A percentile compares a stretch with the other conserved stretches of the same genome.
phyloP scores from a whole-genome alignment of 92 coral and sea anemone genomes.

The Pocillopora grandis region DNA sequence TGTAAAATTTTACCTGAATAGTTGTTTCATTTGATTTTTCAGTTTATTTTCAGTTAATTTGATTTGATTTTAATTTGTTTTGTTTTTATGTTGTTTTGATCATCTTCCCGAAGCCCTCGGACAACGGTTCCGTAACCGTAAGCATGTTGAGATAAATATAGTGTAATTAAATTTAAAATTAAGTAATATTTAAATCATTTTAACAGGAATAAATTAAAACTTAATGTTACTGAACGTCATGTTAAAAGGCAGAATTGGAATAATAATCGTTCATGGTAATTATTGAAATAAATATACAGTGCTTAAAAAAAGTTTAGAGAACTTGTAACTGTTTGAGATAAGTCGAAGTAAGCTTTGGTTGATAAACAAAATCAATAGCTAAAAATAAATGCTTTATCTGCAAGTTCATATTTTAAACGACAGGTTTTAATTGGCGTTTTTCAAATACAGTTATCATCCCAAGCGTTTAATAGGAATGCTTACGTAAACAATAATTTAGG shows the following conservation, averaged over 20 bases:
- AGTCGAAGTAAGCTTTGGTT: too few species aligned
- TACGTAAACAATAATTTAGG: too few species aligned
- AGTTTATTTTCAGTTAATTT: not conserved
- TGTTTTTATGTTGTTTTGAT: conserved; percentile 9
- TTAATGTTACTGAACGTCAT: too few species aligned
- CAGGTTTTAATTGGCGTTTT: too few species aligned
- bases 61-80: conserved; percentile 1
- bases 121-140: conserved; percentile 44
- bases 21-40: not conserved
- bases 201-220: not conserved
- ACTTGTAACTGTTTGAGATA: too few species aligned
- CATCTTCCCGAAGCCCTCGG: conserved; percentile 33
- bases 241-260: not conserved
- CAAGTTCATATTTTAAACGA: too few species aligned
- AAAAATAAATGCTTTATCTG: too few species aligned
- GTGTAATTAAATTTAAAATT: not conserved
- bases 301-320: too few species aligned
- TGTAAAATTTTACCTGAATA: not conserved
- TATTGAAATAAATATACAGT: too few species aligned
- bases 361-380: too few species aligned
- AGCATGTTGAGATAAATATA: conserved; percentile 36
- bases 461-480: too few species aligned
- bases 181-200: not conserved
- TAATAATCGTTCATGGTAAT: not conserved
- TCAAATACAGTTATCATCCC: too few species aligned